These are phyloP conservation scores for Nesoenas mayeri DNA, from an alignment of 2,113 vertebrate species.

Conservation along the genomic window DNA sequence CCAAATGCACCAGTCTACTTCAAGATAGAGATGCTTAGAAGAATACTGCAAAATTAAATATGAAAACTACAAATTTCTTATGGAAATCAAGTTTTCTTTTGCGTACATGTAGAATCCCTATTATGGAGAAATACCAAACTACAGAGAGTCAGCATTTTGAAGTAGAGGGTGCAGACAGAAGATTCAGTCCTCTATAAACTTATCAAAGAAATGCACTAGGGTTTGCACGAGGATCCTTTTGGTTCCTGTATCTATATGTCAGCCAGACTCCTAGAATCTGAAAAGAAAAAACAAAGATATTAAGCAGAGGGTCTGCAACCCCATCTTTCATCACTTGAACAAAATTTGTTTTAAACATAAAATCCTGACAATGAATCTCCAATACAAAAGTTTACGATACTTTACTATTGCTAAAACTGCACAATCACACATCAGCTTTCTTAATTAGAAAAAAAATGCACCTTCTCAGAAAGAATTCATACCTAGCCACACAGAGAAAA, in stretches of 20 bases:
- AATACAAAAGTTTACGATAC: not conserved
- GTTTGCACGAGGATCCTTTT: slow-evolving; percentile 92
- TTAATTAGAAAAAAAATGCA: not conserved
- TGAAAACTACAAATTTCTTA: not conserved
- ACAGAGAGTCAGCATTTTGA: slow-evolving; percentile 60
- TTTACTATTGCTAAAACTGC: not conserved
- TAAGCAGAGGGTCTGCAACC: not conserved
- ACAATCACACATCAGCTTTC: not conserved
- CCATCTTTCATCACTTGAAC: not conserved
- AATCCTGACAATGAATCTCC: not conserved
- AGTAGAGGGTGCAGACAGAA: slow-evolving; percentile 30
- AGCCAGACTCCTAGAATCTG: slow-evolving; percentile 97
- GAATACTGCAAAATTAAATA: slow-evolving; percentile 33
- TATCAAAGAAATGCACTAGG: slow-evolving; percentile 93
- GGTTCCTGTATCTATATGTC: slow-evolving; percentile 92
- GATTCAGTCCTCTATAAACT: slow-evolving; percentile 33
- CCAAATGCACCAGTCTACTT: slow-evolving; percentile 44
- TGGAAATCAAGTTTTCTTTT: not conserved
- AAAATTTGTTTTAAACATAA: not conserved
- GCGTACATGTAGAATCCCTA: not conserved
- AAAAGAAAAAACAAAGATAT: slow-evolving; percentile 35
- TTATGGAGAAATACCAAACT: slow-evolving; percentile 18
- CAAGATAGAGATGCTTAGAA: slow-evolving; percentile 16
- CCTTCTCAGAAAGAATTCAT: not conserved
- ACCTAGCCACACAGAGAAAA: not conserved